Evolutionary conservation across 2,797 vertebrate species (phyloP).

Genomic region (Odontamblyopus lacepedii): DNA sequence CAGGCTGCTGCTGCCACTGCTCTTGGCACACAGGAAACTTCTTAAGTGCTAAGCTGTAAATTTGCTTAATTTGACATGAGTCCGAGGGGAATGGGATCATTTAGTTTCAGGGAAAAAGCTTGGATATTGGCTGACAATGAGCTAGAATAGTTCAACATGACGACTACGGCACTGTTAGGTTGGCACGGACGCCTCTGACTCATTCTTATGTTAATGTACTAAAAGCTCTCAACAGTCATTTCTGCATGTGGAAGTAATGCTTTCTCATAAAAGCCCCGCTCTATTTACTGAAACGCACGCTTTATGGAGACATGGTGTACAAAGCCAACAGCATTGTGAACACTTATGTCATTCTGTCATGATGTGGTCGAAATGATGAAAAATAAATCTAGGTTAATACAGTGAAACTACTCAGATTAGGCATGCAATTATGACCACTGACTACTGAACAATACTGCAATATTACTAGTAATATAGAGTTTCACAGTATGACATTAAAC

Average conservation of each 20-base stretch:
- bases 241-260: conserved; percentile 41
- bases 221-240: conserved; percentile 54
- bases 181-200: conserved; percentile 66
- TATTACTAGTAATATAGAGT: too few relatives aligned
- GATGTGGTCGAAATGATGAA: not conserved
- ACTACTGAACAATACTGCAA: not conserved
- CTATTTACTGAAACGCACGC: conserved; percentile 29
- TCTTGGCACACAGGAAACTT: conserved; percentile 78
- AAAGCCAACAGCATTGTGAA: not conserved
- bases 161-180: conserved; percentile 67
- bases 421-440: not conserved
- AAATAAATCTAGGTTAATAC: not conserved
- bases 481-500: not conserved
- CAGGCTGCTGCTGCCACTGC: conserved; percentile 42
- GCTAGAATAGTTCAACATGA: conserved; percentile 73
- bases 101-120: conserved; percentile 75
- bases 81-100: conserved; percentile 74
- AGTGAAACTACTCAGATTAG: not conserved
- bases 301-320: conserved; percentile 19
- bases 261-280: conserved; percentile 38
- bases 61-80: conserved; percentile 83
- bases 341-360: not conserved
- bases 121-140: conserved; percentile 77
- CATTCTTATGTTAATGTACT: conserved; percentile 70
- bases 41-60: conserved; percentile 83